Evolutionary conservation across 1,140 invertebrate species (phyloP), one percentile per base, ranked within the genome.

Genomic region (Lepidotrigona ventralis): DNA sequence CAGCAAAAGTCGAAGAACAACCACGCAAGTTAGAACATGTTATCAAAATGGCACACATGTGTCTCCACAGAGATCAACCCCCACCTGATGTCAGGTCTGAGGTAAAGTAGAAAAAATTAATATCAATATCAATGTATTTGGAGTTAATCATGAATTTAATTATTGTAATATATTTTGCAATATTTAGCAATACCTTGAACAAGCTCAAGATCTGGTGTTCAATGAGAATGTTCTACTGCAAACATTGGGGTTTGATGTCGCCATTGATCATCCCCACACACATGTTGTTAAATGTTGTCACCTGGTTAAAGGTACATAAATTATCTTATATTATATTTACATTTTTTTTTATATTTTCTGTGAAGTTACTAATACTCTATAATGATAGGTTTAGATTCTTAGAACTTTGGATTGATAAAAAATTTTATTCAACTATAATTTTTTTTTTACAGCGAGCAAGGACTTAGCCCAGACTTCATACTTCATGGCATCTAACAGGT

Each of bases 401-500:
- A 23, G 14, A 15, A 29, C 3, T 73, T 33, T n/a, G 23, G 17
- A 39, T 63, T 39, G 8, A 3, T 53, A 54, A 46, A 12, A 46
- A 26, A 29, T 58, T n/a, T n/a, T 51, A 79, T 46, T 72, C 26
- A 83, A 46, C 33, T 56, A 9, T 53, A 15, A 64, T 11, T 17
- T 60, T 79, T 84, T 73, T 88, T 86, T 95, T 95, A 85, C 95
- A 98, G 98, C 98, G 70, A 97, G 97, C 90, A 99, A 99, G 95
- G 98, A 99, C 94, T 95, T 99, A 86, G 98, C 98, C 58, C 98
- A 99, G 94, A 99, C 98, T 60, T 99, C 98, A 0, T 99, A 99
- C 95, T 99, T 99, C 93, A 98, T 99, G 97, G 98, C 99, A 85
- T 99, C 98, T 66, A 99, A 99, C 95, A 98, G 97, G 97, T 98